These are phyloP conservation scores for Clitarchus hookeri DNA, from an alignment of 2,888 invertebrate species.

Conservation along the genomic window DNA sequence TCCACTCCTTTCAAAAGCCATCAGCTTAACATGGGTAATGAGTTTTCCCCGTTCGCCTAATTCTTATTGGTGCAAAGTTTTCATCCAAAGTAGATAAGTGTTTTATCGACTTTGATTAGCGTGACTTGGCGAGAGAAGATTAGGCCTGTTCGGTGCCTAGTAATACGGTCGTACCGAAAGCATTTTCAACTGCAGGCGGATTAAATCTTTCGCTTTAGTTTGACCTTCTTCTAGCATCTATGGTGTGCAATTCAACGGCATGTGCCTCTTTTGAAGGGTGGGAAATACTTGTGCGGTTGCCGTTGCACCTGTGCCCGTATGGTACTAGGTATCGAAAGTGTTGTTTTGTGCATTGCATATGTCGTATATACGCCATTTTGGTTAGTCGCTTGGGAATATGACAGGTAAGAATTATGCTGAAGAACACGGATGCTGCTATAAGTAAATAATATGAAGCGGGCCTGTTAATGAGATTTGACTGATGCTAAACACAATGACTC, in stretches of 20 bases:
- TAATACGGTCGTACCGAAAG: background rate
- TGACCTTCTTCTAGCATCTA: background rate
- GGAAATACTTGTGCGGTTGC: no score
- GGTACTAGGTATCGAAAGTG: no score
- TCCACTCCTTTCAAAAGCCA: background rate
- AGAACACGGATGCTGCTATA: no score
- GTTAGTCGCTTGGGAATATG: no score
- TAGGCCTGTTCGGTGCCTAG: background rate
- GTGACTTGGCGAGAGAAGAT: background rate
- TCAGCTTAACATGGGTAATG: background rate
- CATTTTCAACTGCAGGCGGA: no score
- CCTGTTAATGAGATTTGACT: no score
- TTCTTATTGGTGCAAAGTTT: background rate
- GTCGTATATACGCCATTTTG: no score
- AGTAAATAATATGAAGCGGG: no score
- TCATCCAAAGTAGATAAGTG: background rate
- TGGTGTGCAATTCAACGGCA: background rate
- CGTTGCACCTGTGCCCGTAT: no score
- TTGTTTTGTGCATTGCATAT: no score
- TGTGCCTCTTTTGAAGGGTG: background rate
- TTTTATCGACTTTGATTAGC: slow-evolving; percentile 2
- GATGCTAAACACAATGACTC: no score
- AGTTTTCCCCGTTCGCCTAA: background rate
- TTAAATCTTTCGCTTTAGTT: background rate
- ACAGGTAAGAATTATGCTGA: no score